A percentile compares a stretch with the other conserved stretches of the same genome.
phyloP scores from a whole-genome alignment of 2,888 invertebrate genomes.

The Erannis defoliaria region DNA sequence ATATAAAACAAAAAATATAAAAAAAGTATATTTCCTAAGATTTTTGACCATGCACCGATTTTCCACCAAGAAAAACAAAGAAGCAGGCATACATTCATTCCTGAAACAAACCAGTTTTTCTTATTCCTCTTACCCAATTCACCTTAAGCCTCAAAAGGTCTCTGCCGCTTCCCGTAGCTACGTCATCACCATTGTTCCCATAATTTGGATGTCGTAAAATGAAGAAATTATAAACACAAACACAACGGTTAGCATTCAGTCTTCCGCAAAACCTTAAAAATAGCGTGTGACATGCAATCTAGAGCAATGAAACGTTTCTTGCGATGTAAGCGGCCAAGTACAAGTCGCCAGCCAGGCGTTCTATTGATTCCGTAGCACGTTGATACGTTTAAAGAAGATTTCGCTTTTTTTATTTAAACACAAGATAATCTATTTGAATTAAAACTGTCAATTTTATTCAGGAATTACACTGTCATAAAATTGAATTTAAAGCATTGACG shows the following conservation, averaged over 20 bases:
- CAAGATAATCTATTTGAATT: too few species aligned
- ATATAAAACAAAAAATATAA: too few species aligned
- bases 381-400: background rate
- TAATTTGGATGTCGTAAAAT: conserved; percentile 47
- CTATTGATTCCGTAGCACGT: conserved; percentile 1
- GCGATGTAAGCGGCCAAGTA: conserved; percentile 34
- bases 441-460: too few species aligned
- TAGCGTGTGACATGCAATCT: conserved; percentile 61
- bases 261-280: conserved; percentile 38
- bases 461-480: too few species aligned
- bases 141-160: conserved; percentile 22
- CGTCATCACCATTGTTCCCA: conserved; percentile 28
- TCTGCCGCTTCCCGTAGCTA: conserved; percentile 24
- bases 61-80: too few species aligned
- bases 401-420: too few species aligned
- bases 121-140: background rate
- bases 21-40: too few species aligned
- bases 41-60: too few species aligned
- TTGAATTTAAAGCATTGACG: too few species aligned
- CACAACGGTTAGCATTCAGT: conserved; percentile 40
- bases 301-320: conserved; percentile 50
- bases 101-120: background rate
- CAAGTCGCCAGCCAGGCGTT: background rate
- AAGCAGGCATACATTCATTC: too few species aligned
- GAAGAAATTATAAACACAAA: conserved; percentile 57